Conservation (phyloP, 2,888 invertebrate species). For the Graphium colonna region DNA sequence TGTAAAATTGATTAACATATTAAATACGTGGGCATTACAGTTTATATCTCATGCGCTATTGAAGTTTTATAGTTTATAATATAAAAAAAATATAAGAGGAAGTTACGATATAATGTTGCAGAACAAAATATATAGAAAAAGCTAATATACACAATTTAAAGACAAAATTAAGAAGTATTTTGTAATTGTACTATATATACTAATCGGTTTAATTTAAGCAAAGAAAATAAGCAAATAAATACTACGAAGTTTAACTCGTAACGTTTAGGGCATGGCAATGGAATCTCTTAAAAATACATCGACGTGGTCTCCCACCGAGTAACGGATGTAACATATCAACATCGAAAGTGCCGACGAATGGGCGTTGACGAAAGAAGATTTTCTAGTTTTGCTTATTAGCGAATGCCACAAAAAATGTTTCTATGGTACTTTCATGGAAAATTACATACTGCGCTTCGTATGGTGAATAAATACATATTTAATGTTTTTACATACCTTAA, state of each 20-base stretch:
- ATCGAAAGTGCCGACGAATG: constrained; percentile 53
- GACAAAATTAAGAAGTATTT: no score
- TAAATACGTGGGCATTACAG: no score
- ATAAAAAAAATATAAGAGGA: no score
- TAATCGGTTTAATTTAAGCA: no score
- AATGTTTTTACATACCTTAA: constrained; percentile 7
- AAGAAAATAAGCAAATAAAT: no score
- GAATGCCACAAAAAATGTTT: constrained; percentile 32
- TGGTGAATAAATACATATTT: background rate
- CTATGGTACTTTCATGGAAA: constrained; percentile 24
- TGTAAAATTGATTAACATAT: no score
- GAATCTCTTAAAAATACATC: constrained; percentile 28
- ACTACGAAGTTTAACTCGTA: background rate
- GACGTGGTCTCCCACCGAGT: constrained; percentile 45
- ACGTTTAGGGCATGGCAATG: background rate
- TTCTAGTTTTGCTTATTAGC: constrained; percentile 48
- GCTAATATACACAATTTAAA: no score
- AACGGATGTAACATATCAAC: constrained; percentile 58
- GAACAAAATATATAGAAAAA: no score
- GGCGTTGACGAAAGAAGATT: constrained; percentile 43
- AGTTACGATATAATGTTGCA: no score
- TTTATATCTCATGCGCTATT: no score
- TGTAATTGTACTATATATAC: no score
- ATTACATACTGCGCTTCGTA: constrained; percentile 11
- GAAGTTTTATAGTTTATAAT: no score